Evolutionary conservation across 2,888 invertebrate species (phyloP), one percentile per base, ranked within the genome.

Genomic region (Eretmocerus hayati): DNA sequence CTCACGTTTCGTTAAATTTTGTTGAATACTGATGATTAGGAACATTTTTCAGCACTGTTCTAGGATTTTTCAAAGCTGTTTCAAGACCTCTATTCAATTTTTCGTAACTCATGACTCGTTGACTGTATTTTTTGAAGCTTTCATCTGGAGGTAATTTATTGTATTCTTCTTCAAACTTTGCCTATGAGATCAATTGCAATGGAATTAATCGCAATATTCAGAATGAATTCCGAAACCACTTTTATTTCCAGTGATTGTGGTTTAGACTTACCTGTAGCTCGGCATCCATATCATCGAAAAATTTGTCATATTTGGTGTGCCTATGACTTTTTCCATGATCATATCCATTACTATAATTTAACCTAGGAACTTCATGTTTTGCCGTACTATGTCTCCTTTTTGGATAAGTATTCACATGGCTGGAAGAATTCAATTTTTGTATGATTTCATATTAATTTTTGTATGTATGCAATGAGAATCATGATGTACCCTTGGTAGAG

Each of bases 1-100:
- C 52, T 52, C 26, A 61, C 61, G 54, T 46, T 37, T 60, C 55
- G 2, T 30, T 40, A 9, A 26, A 20, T 41, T 31, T 47, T 1
- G 41, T 26, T 2, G 46, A 42, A 26, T 48, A 46, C 11, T 45
- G 42, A 40, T 38, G 31, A 36, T 53, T 26, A 15, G 50, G 40
- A 6, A 23, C 42, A 22, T 31, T 53, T 31, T 30, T 38, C 4
- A 32, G 23, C 5, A 20, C 39, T 2, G 8, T n/a, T 5, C 44
- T 22, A 5, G 45, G 42, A 48, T 48, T 44, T 42, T 42, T 47
- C 1, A 40, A 19, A 1, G 35, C 26, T 2, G 23, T 21, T 19
- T 53, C 48, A 8, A 48, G 33, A 19, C 37, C 30, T 30, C 31
- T 46, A n/a, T 42, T 49, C 9, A 53, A 46, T 44, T 49, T 53